Base-by-base conservation (phyloP, 2,888 invertebrate species). In the Gibbula magus region DNA sequence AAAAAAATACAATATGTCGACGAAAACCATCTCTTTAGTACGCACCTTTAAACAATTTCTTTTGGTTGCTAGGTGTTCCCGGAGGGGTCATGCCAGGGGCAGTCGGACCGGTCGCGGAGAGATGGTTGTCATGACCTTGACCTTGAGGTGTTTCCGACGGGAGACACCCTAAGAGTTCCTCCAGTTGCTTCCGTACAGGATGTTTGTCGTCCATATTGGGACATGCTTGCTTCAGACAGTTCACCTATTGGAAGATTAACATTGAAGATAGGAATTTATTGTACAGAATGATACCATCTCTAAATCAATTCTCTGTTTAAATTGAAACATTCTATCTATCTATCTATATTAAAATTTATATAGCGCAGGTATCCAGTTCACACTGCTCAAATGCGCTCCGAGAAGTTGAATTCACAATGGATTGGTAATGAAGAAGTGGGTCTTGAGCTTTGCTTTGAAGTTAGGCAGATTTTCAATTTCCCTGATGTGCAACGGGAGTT, bases 161-260 rank as follows among this genome's bases (percentile, higher is more conserved):
- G 22, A 94, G 86, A 61, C 91, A 89, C 75, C 88, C 87, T 52
- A 94, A 84, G n/a, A 94, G 83, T 22, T 89, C 88, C 52, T 91
- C 91, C 81, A 94, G 85, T 78, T 90, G 88, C 81, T 93, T 93
- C 82, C 91, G 91, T 77, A 92, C 92, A 8, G 90, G 83, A 10
- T 84, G 86, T 75, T 87, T 87, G n/a, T 91, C 92, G 61, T 86
- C 87, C 32, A 89, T 82, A 67, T 86, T 83, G 22, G 85, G 78
- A 25, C 88, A 80, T 16, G 93, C 87, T 13, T 89, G 87, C 66
- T 92, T 91, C 16, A 94, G 86, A 84, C 93, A 93, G 4, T 86
- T 86, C 20, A 94, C 89, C 93, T 94, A 86, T 29, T 87, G 88
- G 20, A 88, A 25, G 66, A 74, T 39, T 73, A 53, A 81, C 70